These are phyloP conservation scores for Saccopteryx leptura DNA, from an alignment of 2,113 vertebrate genomes.

Conservation along the genomic window DNA sequence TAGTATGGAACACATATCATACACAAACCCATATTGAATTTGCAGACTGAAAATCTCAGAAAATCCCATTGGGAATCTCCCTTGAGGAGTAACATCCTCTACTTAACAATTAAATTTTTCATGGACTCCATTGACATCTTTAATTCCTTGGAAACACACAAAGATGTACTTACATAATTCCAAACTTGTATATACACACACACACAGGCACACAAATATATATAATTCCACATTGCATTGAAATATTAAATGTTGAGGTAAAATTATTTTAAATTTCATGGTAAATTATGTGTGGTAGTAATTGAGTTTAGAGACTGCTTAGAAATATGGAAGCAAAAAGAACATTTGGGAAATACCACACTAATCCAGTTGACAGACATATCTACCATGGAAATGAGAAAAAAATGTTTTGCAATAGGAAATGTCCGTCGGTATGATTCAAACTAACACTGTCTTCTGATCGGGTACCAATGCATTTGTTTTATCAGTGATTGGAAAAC, in stretches of 20 bases:
- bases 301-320: slow-evolving; percentile 47
- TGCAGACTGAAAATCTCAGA: slow-evolving; percentile 34
- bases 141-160: slow-evolving; percentile 32
- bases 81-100: not conserved
- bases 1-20: not conserved
- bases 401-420: slow-evolving; percentile 74
- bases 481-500: slow-evolving; percentile 84
- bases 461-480: slow-evolving; percentile 73
- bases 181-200: not conserved
- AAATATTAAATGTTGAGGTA: slow-evolving; percentile 32
- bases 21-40: not conserved
- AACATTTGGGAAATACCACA: slow-evolving; percentile 68
- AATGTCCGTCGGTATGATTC: slow-evolving; percentile 83
- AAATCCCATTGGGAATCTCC: slow-evolving; percentile 1
- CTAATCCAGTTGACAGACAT: slow-evolving; percentile 79
- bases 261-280: slow-evolving; percentile 52
- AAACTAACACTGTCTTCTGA: slow-evolving; percentile 73
- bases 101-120: slow-evolving; percentile 21
- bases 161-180: not conserved
- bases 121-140: not conserved
- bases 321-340: slow-evolving; percentile 64
- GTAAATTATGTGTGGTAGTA: not conserved
- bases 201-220: not conserved
- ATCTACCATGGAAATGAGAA: slow-evolving; percentile 79
- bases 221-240: not conserved